Base-by-base conservation (phyloP, 1,140 invertebrate genomes). In the Tenebrio molitor region DNA sequence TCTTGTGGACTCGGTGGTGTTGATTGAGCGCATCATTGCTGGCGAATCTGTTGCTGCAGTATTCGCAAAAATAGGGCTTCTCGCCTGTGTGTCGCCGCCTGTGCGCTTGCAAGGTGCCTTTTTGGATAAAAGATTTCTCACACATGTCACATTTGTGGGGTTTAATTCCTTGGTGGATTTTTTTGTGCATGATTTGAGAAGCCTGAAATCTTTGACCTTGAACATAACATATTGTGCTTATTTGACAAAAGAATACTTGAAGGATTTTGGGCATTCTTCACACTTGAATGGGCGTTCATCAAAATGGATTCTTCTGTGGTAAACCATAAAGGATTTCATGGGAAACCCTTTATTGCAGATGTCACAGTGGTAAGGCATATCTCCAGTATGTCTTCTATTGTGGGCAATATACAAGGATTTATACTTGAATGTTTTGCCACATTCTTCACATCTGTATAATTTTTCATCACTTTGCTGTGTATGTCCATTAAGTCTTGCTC, bases 41-140 rank as follows among this genome's bases (percentile, higher is more conserved):
- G 15, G 82, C 83, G 68, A 85, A 84, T 39, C 81, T 84, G 76
- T 46, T 84, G 79, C 63, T 85, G 44, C 44, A 50, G 84, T 10
- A 85, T 53, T 10, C 68, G 58, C 68, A 70, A 58, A 42, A 41
- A 67, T 67, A 21, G 1, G 15, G 44, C 17, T 50, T 50, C 21
- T 50, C 44, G 10, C 17, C 17, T 8, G 44, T 50, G 44, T 14
- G 16, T 42, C n/a, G 6, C 21, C 17, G 16, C 17, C n/a, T 7
- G 17, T 50, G 44, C 7, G 19, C 17, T n/a, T 50, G n/a, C n/a
- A 50, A 10, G 21, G 3, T n/a, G 15, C 15, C 44, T n/a, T 83
- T 82, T 16, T 82, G 83, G 6, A 81, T 82, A 81, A 85, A 93
- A 0, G 86, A 87, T 77, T 93, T 93, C 4, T 84, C 84, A 78